Conservation (phyloP, 2,888 invertebrate genomes). For the Zygogramma bicolorata region DNA sequence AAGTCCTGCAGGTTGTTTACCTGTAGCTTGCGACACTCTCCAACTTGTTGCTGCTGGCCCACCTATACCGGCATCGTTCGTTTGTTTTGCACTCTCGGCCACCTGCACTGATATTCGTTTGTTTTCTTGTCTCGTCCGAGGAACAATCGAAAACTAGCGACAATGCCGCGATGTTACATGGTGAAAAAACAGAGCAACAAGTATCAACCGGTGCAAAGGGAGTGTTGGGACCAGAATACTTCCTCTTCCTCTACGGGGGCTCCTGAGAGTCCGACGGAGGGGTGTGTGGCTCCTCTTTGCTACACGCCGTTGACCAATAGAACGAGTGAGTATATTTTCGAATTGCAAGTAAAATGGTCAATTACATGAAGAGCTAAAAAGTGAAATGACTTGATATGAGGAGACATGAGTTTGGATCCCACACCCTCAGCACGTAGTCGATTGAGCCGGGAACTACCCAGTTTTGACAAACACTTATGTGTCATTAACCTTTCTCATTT, state of each 20-base stretch:
- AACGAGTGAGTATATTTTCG: constrained; percentile 51
- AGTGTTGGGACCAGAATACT: constrained; percentile 64
- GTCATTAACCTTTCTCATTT: no score
- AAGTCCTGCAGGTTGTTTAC: constrained; percentile 61
- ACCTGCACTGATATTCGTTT: constrained; percentile 55
- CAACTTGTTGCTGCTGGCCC: constrained; percentile 65
- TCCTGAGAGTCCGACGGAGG: constrained; percentile 72
- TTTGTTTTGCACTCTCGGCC: constrained; percentile 61
- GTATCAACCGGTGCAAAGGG: constrained; percentile 64
- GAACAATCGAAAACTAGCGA: constrained; percentile 35
- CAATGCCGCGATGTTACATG: constrained; percentile 83
- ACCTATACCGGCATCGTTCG: constrained; percentile 58
- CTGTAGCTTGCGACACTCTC: constrained; percentile 63
- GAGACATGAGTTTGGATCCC: no score
- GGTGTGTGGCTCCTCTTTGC: constrained; percentile 73
- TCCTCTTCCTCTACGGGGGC: constrained; percentile 59
- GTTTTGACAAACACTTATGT: no score
- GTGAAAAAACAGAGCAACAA: constrained; percentile 76
- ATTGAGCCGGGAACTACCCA: no score
- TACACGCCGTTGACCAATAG: constrained; percentile 69
- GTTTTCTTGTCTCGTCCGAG: neutral
- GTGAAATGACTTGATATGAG: no score
- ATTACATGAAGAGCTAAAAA: no score
- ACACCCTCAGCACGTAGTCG: no score
- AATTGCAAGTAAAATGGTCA: neutral